Evolutionary conservation across 2,113 vertebrate genomes (phyloP).

Genomic region (Halichoeres trimaculatus): DNA sequence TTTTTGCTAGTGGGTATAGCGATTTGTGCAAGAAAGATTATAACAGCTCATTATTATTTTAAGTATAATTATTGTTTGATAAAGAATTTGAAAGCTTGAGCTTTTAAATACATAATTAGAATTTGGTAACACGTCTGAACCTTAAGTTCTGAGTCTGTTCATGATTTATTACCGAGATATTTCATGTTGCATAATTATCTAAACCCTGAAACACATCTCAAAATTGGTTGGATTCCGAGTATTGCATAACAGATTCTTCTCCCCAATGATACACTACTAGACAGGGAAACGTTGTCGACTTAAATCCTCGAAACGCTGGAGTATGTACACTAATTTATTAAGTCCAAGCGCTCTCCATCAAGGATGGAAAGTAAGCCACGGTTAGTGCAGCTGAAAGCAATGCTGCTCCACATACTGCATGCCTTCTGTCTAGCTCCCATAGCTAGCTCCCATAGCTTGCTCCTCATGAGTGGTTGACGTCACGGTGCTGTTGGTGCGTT

Average conservation of each 20-base stretch:
- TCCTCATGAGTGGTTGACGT: constrained; percentile 19
- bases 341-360: neutral
- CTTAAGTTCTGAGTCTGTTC: neutral
- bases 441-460: no score
- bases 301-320: neutral
- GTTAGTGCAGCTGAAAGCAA: no score
- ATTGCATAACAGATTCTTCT: neutral
- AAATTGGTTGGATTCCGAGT: neutral
- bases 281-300: neutral
- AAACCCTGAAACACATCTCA: neutral
- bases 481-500: constrained; percentile 45
- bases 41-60: neutral
- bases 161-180: neutral
- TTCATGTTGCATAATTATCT: neutral
- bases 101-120: neutral
- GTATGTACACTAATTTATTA: neutral
- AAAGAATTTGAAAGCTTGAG: neutral
- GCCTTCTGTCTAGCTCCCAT: neutral
- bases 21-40: neutral
- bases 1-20: neutral
- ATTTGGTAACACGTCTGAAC: no score
- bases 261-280: neutral
- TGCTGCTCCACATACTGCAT: no score
- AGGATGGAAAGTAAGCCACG: neutral
- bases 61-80: neutral